Base-by-base conservation (phyloP, 1,140 invertebrate species). In the Berghia stephanieae region DNA sequence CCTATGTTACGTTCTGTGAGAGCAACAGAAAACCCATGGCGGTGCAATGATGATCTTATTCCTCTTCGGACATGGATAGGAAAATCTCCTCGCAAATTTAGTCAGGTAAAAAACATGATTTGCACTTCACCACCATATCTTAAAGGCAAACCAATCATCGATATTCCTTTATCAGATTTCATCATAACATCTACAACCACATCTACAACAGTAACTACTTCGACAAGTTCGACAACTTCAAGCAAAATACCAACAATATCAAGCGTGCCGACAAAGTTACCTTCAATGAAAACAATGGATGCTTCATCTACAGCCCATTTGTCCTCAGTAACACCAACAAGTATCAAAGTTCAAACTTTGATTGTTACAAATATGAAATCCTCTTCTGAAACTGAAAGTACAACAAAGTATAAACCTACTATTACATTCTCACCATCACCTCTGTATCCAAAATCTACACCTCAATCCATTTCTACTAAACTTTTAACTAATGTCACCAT, bases 1-100 rank as follows among this genome's bases (percentile, higher is more conserved):
- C 92, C 93, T 0, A 92, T 94, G 82, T 84, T 96, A 8, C 80
- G 86, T 44, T 77, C 81, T 8, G 78, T 90, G 18, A 85, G 87
- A 71, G 60, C 91, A 46, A 82, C 85, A 69, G 88, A 85, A 38
- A 91, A 90, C 80, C 78, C 83, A 10, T 91, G 90, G 89, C 80
- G 88, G 67, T 91, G 90, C 75, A 81, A 86, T 38, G 43, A 80
- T 42, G 49, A 79, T 2, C 83, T 90, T 8, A 46, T 85, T 27
- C 87, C 84, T 85, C 76, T 90, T n/a, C 79, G 78, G 8, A 78
- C 84, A 24, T 89, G 88, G 88, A 84, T 89, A 36, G 80, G 83
- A 8, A 72, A 78, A 5, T 77, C 86, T 8, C 78, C 82, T 34
- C 16, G 27, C 55, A 21, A 73, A 10, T 86, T 89, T 71, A 79